Evolutionary conservation across 2,888 invertebrate genomes (phyloP).

Genomic region (Psylliodes chrysocephalus): DNA sequence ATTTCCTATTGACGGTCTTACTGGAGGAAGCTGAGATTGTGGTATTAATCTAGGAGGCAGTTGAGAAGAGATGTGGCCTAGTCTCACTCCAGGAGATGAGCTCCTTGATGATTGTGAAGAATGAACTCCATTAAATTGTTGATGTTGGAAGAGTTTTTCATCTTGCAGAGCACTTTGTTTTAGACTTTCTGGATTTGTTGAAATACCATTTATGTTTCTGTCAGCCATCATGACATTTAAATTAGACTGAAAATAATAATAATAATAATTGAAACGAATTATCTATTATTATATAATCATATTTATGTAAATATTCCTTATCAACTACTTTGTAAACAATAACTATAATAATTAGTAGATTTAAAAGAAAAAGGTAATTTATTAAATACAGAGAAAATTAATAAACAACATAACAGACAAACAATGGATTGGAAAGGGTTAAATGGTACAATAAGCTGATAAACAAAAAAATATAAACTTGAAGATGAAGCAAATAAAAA

Average conservation of each 20-base stretch:
- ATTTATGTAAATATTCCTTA: no score
- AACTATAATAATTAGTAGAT: no score
- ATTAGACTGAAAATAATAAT: conserved; percentile 24
- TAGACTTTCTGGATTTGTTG: conserved; percentile 26
- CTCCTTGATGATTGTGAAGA: conserved; percentile 62
- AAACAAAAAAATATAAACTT: not conserved
- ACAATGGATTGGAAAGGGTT: no score
- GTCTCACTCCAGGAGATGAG: conserved; percentile 58
- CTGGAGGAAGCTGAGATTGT: conserved; percentile 56
- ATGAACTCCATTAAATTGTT: conserved; percentile 58
- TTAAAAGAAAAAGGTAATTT: no score
- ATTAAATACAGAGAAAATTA: no score
- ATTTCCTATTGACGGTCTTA: conserved; percentile 39
- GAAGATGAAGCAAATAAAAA: not conserved
- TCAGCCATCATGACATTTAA: conserved; percentile 35
- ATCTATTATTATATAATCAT: no score
- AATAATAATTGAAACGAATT: no score
- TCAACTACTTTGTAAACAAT: no score
- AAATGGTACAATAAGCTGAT: no score
- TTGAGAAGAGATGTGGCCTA: conserved; percentile 56
- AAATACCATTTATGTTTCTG: conserved; percentile 31
- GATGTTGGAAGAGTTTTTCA: conserved; percentile 27
- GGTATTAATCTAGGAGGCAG: conserved; percentile 57
- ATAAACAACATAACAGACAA: no score
- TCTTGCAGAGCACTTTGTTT: conserved; percentile 29